A percentile compares a stretch with the other conserved stretches of the same genome.
phyloP scores from a whole-genome alignment of 2,113 vertebrate genomes.

The Tapirus terrestris region DNA sequence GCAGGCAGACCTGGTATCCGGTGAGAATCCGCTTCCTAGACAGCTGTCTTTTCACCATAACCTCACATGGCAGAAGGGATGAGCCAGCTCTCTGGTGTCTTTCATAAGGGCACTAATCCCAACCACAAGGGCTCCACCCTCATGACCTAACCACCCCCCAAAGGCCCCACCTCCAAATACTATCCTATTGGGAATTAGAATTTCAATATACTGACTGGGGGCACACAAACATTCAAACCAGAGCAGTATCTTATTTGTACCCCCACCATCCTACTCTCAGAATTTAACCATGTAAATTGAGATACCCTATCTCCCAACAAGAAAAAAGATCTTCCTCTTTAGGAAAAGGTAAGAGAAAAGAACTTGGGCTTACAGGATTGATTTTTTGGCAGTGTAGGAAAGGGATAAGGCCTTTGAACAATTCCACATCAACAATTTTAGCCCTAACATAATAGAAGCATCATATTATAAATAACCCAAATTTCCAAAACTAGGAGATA shows the following conservation, averaged over 20 bases:
- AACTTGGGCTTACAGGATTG: background rate
- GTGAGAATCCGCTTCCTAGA: background rate
- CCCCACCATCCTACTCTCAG: background rate
- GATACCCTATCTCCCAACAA: background rate
- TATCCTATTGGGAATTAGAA: background rate
- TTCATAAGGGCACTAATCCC: background rate
- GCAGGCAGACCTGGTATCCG: background rate
- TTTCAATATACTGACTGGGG: background rate
- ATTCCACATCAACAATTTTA: background rate
- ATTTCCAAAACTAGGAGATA: background rate
- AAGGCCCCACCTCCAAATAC: background rate
- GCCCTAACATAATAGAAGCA: background rate
- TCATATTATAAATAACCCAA: background rate
- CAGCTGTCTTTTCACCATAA: background rate
- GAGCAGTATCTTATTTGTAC: background rate
- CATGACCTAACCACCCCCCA: background rate
- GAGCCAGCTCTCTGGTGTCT: background rate
- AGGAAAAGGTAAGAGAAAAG: background rate
- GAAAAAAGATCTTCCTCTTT: background rate
- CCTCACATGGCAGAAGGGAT: background rate
- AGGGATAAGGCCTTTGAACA: background rate
- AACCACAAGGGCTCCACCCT: background rate
- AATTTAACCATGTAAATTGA: background rate
- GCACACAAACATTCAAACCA: background rate
- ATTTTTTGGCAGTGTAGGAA: background rate